phyloP scores from a whole-genome alignment of 2,113 vertebrate species.

The Syngnathus scovelli region DNA sequence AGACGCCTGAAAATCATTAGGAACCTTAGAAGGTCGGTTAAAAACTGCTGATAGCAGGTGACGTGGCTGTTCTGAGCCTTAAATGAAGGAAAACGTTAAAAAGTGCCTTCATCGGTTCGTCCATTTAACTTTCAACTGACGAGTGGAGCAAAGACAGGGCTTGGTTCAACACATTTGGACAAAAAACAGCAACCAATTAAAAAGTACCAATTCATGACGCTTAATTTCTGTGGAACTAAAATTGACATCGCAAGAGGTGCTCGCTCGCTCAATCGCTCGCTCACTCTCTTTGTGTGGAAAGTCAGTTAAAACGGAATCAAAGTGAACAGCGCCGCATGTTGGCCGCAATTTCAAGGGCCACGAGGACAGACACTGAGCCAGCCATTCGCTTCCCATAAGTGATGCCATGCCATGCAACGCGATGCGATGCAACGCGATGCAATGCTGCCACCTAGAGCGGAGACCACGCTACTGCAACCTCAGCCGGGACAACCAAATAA shows the following conservation, averaged over 20 bases:
- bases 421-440: background rate
- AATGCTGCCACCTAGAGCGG: conserved; percentile 66
- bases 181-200: background rate
- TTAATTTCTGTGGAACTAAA: conserved; percentile 41
- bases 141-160: too few relatives aligned
- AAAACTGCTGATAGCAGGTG: background rate
- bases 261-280: too few relatives aligned
- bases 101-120: background rate
- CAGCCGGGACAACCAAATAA: background rate
- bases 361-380: conserved; percentile 19
- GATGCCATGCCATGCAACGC: conserved; percentile 14
- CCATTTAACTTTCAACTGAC: too few relatives aligned
- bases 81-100: conserved; percentile 8
- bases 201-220: background rate
- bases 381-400: conserved; percentile 5
- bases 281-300: background rate
- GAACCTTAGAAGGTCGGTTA: background rate
- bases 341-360: conserved; percentile 25
- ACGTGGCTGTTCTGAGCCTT: conserved; percentile 1
- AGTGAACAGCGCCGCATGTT: conserved; percentile 7
- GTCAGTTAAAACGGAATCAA: conserved; percentile 39
- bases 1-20: background rate
- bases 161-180: too few relatives aligned
- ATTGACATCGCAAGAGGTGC: conserved; percentile 13
- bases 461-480: background rate